These are phyloP conservation scores for Chrysotoxum bicinctum DNA, from an alignment of 2,888 invertebrate species.

Conservation along the genomic window DNA sequence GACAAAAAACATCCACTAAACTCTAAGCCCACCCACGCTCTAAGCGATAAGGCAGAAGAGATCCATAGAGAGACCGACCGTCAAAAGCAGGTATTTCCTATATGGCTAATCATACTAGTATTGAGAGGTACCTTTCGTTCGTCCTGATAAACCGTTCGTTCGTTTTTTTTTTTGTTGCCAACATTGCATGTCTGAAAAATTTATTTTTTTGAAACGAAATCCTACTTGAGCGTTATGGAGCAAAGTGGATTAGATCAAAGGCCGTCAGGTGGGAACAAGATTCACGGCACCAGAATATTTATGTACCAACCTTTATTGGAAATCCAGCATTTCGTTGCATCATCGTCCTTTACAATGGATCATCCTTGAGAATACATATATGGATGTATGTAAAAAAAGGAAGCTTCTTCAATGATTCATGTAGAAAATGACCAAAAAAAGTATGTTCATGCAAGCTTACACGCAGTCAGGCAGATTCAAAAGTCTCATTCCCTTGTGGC, in stretches of 20 bases:
- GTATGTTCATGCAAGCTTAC: neutral
- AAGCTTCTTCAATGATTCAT: constrained; percentile 17
- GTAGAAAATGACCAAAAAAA: constrained; percentile 25
- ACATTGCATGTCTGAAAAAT: constrained; percentile 30
- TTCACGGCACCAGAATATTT: neutral
- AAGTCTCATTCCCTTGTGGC: too few species aligned
- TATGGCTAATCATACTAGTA: constrained; percentile 14
- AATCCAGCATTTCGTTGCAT: neutral
- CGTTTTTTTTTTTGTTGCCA: neutral
- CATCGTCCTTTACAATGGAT: neutral
- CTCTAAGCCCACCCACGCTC: neutral
- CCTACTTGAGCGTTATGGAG: constrained; percentile 12
- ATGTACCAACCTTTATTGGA: neutral
- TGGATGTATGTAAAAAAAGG: neutral
- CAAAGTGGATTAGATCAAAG: constrained; percentile 33
- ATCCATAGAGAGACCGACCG: constrained; percentile 3
- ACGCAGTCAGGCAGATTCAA: neutral
- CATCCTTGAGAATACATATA: constrained; percentile 1
- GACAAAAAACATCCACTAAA: constrained; percentile 9
- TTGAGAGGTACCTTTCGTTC: neutral
- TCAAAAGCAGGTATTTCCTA: constrained; percentile 20
- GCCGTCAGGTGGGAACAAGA: neutral
- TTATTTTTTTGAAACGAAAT: constrained; percentile 5
- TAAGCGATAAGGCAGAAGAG: constrained; percentile 6
- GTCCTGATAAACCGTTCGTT: neutral